These are phyloP conservation scores for Sporophila hypoxantha DNA, from an alignment of 2,113 vertebrate species.

Conservation along the genomic window DNA sequence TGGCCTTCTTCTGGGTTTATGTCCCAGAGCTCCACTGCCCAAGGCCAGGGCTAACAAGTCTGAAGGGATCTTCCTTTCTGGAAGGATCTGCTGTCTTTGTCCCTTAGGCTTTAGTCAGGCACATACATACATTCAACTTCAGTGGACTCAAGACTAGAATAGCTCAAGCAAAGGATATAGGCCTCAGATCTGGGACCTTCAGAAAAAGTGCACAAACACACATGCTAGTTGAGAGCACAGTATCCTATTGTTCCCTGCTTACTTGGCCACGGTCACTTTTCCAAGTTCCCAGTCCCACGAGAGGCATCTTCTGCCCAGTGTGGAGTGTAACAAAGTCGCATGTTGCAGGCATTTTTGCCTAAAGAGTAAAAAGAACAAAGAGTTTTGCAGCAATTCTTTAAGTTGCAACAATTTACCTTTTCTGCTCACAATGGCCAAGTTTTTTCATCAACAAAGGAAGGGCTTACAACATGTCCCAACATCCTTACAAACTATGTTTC, in stretches of 20 bases:
- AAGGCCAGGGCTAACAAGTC: background rate
- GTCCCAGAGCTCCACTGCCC: background rate
- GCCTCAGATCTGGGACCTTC: background rate
- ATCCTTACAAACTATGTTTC: background rate
- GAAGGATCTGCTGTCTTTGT: background rate
- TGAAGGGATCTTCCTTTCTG: background rate
- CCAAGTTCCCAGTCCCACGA: conserved; percentile 94
- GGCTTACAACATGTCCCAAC: background rate
- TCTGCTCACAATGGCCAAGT: background rate
- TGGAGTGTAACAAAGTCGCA: conserved; percentile 73
- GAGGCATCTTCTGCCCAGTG: conserved; percentile 91
- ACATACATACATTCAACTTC: background rate
- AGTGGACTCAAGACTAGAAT: background rate
- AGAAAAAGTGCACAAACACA: background rate
- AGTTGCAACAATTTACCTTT: background rate
- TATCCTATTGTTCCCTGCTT: background rate
- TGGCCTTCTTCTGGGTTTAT: background rate
- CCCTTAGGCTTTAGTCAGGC: background rate
- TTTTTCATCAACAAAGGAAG: background rate
- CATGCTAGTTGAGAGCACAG: background rate
- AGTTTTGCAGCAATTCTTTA: background rate
- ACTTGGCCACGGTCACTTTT: conserved; percentile 91
- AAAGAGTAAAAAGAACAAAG: background rate
- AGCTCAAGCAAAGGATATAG: background rate
- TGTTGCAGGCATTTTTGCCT: conserved; percentile 71